These are phyloP conservation scores for Eleutherodactylus coqui DNA, from an alignment of 2,797 vertebrate species.

Conservation along the genomic window DNA sequence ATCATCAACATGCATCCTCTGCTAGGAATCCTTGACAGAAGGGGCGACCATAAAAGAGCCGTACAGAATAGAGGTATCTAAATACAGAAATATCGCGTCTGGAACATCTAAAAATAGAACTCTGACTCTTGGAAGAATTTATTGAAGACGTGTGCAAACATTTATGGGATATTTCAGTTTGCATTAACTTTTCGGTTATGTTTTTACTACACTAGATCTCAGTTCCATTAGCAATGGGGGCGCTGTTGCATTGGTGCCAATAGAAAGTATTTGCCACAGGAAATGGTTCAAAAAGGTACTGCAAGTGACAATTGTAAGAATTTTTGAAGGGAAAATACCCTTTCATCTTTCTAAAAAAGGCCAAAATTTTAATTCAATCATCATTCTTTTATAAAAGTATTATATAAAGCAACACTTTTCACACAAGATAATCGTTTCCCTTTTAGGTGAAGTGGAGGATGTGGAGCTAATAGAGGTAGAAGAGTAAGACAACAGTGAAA, in stretches of 20 bases:
- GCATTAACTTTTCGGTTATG: not conserved
- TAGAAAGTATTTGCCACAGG: not conserved
- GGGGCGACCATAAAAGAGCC: not conserved
- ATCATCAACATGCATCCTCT: not conserved
- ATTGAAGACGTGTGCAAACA: not conserved
- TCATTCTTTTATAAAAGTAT: not conserved
- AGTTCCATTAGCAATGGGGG: not conserved
- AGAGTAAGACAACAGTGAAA: not conserved
- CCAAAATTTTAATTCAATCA: not conserved
- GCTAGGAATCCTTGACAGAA: not conserved
- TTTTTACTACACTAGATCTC: not conserved
- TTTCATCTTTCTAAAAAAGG: not conserved
- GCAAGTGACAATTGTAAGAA: not conserved
- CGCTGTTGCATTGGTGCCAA: slow-evolving; percentile 6
- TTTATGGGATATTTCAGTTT: not conserved
- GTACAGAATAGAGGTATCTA: not conserved
- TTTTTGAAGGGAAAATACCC: not conserved
- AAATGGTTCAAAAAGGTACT: not conserved
- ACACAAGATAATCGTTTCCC: not conserved
- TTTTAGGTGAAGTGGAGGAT: not conserved
- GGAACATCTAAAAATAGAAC: slow-evolving; percentile 8
- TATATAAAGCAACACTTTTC: not conserved
- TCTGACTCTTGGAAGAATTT: not conserved
- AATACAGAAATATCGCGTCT: not conserved
- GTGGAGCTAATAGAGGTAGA: not conserved